phyloP scores from a whole-genome alignment of 2,113 vertebrate genomes.

The Parus major region DNA sequence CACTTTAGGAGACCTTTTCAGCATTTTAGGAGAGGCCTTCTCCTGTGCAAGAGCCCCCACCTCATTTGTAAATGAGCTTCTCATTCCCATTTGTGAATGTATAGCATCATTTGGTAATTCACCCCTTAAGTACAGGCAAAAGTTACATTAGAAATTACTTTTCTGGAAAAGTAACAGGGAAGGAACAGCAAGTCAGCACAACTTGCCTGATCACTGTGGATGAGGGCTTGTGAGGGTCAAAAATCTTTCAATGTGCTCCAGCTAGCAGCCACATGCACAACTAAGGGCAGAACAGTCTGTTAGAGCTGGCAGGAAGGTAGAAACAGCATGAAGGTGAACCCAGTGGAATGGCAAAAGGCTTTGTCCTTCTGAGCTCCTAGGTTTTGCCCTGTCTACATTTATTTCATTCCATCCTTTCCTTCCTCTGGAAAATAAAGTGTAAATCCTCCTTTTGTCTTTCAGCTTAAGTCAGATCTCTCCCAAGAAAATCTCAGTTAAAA shows the following conservation, averaged over 20 bases:
- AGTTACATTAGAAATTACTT: background rate
- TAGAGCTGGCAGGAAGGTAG: background rate
- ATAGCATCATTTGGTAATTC: background rate
- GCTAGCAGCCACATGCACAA: background rate
- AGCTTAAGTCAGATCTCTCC: background rate
- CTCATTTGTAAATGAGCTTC: background rate
- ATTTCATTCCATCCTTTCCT: background rate
- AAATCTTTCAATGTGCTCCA: background rate
- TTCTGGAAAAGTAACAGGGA: background rate
- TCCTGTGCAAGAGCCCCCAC: background rate
- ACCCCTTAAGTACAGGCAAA: background rate
- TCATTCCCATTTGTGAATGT: background rate
- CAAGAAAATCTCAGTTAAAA: background rate
- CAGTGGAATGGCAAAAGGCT: background rate
- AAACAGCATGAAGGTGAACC: background rate
- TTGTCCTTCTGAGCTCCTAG: background rate
- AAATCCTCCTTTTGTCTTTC: background rate
- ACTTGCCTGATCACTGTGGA: background rate
- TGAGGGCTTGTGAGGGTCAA: background rate
- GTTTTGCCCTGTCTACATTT: background rate
- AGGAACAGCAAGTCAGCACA: background rate
- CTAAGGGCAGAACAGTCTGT: background rate
- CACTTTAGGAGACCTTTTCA: background rate
- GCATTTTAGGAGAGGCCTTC: background rate
- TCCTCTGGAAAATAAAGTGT: background rate